Base-by-base conservation (phyloP, 2,113 vertebrate species). In the Eretmodus cyanostictus region DNA sequence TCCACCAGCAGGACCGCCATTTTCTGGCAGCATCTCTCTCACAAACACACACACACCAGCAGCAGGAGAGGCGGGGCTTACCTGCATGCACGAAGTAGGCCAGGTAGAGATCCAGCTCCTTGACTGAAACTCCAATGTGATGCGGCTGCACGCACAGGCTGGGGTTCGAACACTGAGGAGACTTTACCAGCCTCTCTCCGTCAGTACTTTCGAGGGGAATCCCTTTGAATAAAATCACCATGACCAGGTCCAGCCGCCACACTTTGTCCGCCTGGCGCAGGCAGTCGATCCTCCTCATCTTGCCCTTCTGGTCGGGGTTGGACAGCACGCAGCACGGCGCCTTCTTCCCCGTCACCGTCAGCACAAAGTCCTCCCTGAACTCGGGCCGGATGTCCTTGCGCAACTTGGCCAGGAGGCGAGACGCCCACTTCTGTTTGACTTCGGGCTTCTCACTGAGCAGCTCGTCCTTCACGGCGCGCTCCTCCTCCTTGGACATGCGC, bases 181-280 rank as follows among this genome's bases (percentile, higher is more conserved):
- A 98, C 97, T 99, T 99, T 91, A 99, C 98, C 96, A 99, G 98
- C 91, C 98, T 96, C 96, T 99, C 98, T 55, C 98, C 98, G 93
- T 99, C 98, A 96, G 98, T 99, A 97, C 98, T 99, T 97, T 99
- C 98, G 82, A 99, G 98, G 86, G 98, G 98, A 97, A 99, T 99
- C 96, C 98, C 98, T 97, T 99, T 99, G 97, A 99, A 99, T 97
- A 99, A 97, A 97, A 99, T 99, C 97, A 99, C 98, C 98, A 99
- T 99, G 94, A 99, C 98, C 95, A 99, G 97, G 98, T 99, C 98
- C 97, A 99, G 96, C 91, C 98, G 96, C 98, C 98, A 99, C 94
- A 99, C 98, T 93, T 99, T 99, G 96, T 99, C 98, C 89, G 98
- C 98, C 97, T 99, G 99, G 87, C 99, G 98, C 93, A 99, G 97